A percentile compares a stretch with the other conserved stretches of the same genome.
Conservation (phyloP, 2,888 invertebrate genomes). For the Rhaphigaster nebulosa region DNA sequence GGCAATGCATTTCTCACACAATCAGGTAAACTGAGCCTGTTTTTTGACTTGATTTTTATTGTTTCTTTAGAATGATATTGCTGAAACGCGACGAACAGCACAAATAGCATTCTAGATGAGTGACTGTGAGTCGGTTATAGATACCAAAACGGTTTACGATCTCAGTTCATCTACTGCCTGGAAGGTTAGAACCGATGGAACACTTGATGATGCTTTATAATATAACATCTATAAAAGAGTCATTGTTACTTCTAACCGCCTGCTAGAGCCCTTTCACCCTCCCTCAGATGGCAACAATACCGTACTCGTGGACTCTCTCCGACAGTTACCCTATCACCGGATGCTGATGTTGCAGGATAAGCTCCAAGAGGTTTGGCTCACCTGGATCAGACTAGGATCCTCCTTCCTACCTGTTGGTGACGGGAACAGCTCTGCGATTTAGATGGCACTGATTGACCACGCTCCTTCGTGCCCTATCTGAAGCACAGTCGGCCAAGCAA, state of each 20-base stretch:
- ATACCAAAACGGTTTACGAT: no score
- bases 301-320: background rate
- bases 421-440: background rate
- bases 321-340: background rate
- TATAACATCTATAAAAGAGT: no score
- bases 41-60: no score
- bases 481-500: background rate
- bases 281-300: background rate
- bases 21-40: no score
- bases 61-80: no score
- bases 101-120: no score
- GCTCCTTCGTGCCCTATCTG: conserved; percentile 29
- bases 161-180: no score
- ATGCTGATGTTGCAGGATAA: background rate
- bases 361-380: background rate
- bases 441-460: conserved; percentile 33
- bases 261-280: background rate
- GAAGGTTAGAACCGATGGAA: no score
- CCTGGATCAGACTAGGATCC: background rate
- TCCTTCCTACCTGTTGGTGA: background rate
- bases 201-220: no score
- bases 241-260: background rate
- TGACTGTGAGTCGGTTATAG: no score
- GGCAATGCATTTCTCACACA: no score
- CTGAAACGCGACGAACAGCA: no score